Evolutionary conservation across 1,140 invertebrate genomes (phyloP).

Genomic region (Lordiphosa collinella): DNA sequence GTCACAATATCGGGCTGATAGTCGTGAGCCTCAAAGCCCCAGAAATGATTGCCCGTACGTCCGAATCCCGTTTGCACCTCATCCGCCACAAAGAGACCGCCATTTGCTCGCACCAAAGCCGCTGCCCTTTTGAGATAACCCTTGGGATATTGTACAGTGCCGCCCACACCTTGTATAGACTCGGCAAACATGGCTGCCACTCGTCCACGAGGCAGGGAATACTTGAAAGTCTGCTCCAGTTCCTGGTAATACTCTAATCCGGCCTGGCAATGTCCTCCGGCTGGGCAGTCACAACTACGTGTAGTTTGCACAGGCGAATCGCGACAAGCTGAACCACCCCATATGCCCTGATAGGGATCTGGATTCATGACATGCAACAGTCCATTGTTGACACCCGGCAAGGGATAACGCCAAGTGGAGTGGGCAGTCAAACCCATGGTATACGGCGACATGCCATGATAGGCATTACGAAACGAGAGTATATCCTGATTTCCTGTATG

Average conservation of each 20-base stretch:
- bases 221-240: slow-evolving; percentile 88
- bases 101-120: slow-evolving; percentile 87
- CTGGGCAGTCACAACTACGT: slow-evolving; percentile 85
- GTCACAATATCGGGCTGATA: slow-evolving; percentile 95
- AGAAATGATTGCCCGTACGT: slow-evolving; percentile 94
- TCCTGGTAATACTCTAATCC: slow-evolving; percentile 90
- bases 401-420: slow-evolving; percentile 88
- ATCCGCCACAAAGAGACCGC: slow-evolving; percentile 94
- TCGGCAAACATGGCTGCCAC: slow-evolving; percentile 96
- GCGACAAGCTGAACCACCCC: slow-evolving; percentile 92
- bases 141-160: slow-evolving; percentile 94
- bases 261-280: slow-evolving; percentile 84
- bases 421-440: slow-evolving; percentile 91
- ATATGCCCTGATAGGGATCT: slow-evolving; percentile 92
- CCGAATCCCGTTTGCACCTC: slow-evolving; percentile 99
- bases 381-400: slow-evolving; percentile 86
- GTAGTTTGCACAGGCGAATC: slow-evolving; percentile 91
- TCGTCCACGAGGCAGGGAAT: slow-evolving; percentile 86
- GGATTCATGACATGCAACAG: slow-evolving; percentile 95
- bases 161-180: slow-evolving; percentile 96
- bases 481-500: slow-evolving; percentile 92
- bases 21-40: slow-evolving; percentile 95
- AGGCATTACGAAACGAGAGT: slow-evolving; percentile 91
- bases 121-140: slow-evolving; percentile 91
- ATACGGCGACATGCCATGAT: slow-evolving; percentile 93